These are phyloP conservation scores for Sesamia inferens DNA, from an alignment of 2,888 invertebrate species.

Conservation along the genomic window DNA sequence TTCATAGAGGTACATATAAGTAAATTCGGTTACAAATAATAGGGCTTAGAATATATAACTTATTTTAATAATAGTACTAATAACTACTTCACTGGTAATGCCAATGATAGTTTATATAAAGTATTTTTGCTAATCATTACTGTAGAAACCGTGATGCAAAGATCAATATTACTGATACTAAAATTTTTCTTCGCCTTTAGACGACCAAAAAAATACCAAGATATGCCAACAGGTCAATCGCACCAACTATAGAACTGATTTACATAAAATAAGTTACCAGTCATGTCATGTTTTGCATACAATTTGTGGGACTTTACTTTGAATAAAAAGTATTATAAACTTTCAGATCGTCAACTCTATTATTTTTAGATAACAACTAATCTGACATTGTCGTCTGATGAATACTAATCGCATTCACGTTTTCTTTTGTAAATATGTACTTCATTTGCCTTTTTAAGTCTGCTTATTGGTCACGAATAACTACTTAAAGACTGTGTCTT, in stretches of 20 bases:
- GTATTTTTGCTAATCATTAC: slow-evolving; percentile 7
- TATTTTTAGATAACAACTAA: slow-evolving; percentile 41
- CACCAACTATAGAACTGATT: slow-evolving; percentile 45
- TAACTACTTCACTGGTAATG: neutral
- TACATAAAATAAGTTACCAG: slow-evolving; percentile 9
- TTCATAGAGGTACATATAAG: neutral
- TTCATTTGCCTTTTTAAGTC: slow-evolving; percentile 49
- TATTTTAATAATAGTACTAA: neutral
- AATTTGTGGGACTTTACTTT: slow-evolving; percentile 17
- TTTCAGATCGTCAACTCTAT: slow-evolving; percentile 1
- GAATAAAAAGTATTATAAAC: slow-evolving; percentile 2
- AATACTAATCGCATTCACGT: slow-evolving; percentile 47
- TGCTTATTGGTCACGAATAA: slow-evolving; percentile 57
- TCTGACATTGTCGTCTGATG: slow-evolving; percentile 37
- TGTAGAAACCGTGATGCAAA: slow-evolving; percentile 8
- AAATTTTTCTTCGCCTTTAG: slow-evolving; percentile 28
- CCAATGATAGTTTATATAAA: slow-evolving; percentile 4
- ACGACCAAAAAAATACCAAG: slow-evolving; percentile 33
- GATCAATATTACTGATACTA: slow-evolving; percentile 28
- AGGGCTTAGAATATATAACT: neutral
- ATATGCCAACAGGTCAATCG: slow-evolving; percentile 53
- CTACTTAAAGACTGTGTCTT: slow-evolving; percentile 42
- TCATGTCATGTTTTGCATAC: slow-evolving; percentile 13
- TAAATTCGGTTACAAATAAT: neutral
- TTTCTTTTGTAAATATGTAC: slow-evolving; percentile 49